phyloP scores from a whole-genome alignment of 2,797 vertebrate species.

The Rhinatrema bivittatum region DNA sequence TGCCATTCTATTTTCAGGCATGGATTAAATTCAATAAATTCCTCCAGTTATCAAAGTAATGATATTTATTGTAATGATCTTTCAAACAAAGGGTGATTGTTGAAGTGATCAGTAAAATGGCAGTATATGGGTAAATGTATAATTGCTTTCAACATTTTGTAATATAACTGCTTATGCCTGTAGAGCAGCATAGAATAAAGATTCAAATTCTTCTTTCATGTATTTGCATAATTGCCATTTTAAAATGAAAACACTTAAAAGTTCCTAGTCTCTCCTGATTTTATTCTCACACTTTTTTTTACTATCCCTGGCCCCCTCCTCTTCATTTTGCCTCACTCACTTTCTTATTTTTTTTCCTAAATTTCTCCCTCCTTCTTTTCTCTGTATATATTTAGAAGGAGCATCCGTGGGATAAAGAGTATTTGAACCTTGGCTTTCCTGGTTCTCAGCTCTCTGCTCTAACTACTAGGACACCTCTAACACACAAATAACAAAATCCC shows the following conservation, averaged over 20 bases:
- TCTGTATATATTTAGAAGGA: too few species aligned
- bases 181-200: conserved; percentile 15
- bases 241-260: conserved; percentile 17
- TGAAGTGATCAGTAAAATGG: conserved; percentile 18
- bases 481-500: too few species aligned
- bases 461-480: too few species aligned
- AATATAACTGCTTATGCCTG: conserved; percentile 22
- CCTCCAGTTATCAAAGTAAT: conserved; percentile 17
- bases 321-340: too few species aligned
- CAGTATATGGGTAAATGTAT: conserved; percentile 16
- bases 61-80: conserved; percentile 7
- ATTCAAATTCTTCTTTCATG: conserved; percentile 21
- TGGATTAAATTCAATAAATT: conserved; percentile 21
- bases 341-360: too few species aligned
- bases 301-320: too few species aligned
- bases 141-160: conserved; percentile 19
- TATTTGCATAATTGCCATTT: conserved; percentile 24
- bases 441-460: too few species aligned
- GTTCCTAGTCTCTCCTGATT: conserved; percentile 16
- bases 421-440: too few species aligned
- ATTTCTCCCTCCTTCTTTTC: too few species aligned
- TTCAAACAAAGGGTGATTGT: conserved; percentile 2
- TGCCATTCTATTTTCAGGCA: conserved; percentile 13
- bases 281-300: conserved; percentile 16
- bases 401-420: too few species aligned